Evolutionary conservation across 2,113 vertebrate species (phyloP), one percentile per base, ranked within the genome.

Genomic region (Motacilla tschutschensis): DNA sequence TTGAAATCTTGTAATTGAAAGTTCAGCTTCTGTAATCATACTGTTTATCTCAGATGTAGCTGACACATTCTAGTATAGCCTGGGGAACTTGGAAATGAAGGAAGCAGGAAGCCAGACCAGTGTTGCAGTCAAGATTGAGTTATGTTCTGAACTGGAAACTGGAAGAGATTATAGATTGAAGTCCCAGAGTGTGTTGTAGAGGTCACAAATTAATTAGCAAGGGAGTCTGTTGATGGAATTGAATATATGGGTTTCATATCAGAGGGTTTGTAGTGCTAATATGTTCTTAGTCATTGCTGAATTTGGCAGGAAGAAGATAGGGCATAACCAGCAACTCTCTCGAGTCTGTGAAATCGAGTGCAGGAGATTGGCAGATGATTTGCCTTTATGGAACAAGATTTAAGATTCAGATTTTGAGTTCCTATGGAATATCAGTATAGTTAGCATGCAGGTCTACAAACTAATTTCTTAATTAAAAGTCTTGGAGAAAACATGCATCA

Each of bases 171-270:
- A 31, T 67, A 69, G n/a, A 83, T 33, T 40, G 21, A 66, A 50
- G 35, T 75, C 20, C 65, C 50, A 43, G 60, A 57, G 43, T 62
- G 58, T 18, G 6, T 78, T 75, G 43, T 54, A 57, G 65, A 75
- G 83, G 77, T 92, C 85, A 75, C 63, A 67, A 47, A 83, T 91
- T 75, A 71, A 85, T 91, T 93, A 89, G 12, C 73, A 55, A 48
- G 76, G 73, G 76, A 89, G 20, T 63, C 38, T 59, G 33, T 25
- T 78, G 66, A 60, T 72, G 62, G 24, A 80, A 80, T 71, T 57
- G 38, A 53, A 44, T 87, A 51, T 15, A 14, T 60, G n/a, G 38
- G 20, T 62, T 89, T 92, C 38, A 18, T 58, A 66, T 73, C 17
- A 22, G 28, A 14, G 40, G 55, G 25, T 82, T 36, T 66, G 63